Evolutionary conservation across 2,797 vertebrate species (phyloP), one percentile per base, ranked within the genome.

Genomic region (Acanthurus leucopareius): DNA sequence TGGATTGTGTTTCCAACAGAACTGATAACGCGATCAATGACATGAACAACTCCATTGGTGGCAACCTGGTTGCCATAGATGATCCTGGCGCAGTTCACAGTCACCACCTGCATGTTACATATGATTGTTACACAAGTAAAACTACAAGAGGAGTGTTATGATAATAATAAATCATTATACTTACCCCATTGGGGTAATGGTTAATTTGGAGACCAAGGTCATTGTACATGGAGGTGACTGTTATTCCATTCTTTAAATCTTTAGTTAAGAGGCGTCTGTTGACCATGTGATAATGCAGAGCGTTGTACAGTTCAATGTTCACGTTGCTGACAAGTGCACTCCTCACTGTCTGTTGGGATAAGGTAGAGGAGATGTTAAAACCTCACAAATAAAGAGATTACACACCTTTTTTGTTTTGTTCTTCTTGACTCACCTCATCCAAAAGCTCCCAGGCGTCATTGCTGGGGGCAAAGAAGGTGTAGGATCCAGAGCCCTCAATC

Each of bases 31-130:
- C 98, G 97, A 77, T 99, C 98, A 69, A 99, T 93, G 2, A 99
- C 96, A 4, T 99, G 98, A 35, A 99, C 98, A 42, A 98, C 97
- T n/a, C 98, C 98, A 54, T 99, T 99, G 75, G 98, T 99, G 78
- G 98, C 96, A 65, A 99, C 95, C 90, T 99, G 98, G 88, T 99
- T 99, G 11, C 96, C 98, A 8, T 98, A 95, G 87, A 98, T 97
- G 57, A 99, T 87, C 89, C 98, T 96, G 73, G 97, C 98, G 48
- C 98, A 99, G 92, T 99, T 99, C 70, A 99, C 97, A 0, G 98
- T 99, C 83, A 99, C 98, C 60, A 99, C 95, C 98, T 99, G 22
- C 47, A 65, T 42, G 74, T 8, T 35, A 64, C 7, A 66, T n/a
- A 15, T 7, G 52, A 64, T 17, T 42, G 25, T 70, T 25, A 77